Evolutionary conservation across 2,113 vertebrate species (phyloP), one percentile per base, ranked within the genome.

Genomic region (Engraulis encrasicolus): DNA sequence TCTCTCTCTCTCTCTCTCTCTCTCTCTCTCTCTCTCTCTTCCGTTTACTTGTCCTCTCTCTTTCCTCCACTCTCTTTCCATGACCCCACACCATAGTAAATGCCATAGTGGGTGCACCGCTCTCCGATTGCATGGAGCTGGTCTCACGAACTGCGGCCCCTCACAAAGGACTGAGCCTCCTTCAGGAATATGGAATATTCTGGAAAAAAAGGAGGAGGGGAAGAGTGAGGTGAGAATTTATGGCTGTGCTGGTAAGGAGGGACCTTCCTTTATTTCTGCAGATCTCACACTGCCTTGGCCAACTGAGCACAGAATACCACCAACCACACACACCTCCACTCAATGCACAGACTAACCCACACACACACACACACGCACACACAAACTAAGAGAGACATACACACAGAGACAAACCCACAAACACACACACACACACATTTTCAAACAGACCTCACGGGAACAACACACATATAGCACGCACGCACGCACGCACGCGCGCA

Each of bases 171-270:
- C 87, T 84, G 84, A 87, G 87, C 87, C 86, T 83, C 88, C 86
- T 84, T 85, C 49, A 45, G 66, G 87, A 90, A 89, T 85, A 85
- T 90, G 88, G 84, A 89, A 90, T 45, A 45, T 45, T 45, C 40
- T 45, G 40, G 40, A 45, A 45, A 45, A n/a, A 90, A 89, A 20
- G 85, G 86, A 90, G 84, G 88, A 83, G 83, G 49, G 27, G 19
- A 45, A 14, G 50, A 54, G 38, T n/a, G 52, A 85, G 81, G 90
- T 88, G 91, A 90, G 89, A 91, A 87, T 92, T 92, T 91, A 90
- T 88, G 79, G 85, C 84, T 81, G 85, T 71, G 5, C 54, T 23
- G 54, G 58, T 66, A 23, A 27, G 58, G 6, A 9, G 23, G 23
- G 58, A 66, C 23, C 58, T 14, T 31, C n/a, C 6, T 12, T 23